phyloP scores from a whole-genome alignment of 2,888 invertebrate genomes.

The Xestobium rufovillosum region DNA sequence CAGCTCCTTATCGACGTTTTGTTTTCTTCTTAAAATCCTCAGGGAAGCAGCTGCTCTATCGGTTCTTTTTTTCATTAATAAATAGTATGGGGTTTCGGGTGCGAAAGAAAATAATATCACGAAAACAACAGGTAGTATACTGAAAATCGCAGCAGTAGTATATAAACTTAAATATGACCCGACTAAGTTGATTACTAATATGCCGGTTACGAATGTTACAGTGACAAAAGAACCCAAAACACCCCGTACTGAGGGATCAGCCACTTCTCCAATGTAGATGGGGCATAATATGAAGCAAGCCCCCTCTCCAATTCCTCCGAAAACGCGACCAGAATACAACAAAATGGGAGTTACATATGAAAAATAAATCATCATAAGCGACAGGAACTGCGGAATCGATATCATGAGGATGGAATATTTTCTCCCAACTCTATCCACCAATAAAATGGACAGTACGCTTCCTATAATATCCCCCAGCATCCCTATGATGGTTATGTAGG shows the following conservation, averaged over 20 bases:
- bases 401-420: constrained; percentile 24
- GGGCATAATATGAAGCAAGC: constrained; percentile 26
- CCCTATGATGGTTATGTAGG: constrained; percentile 26
- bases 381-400: constrained; percentile 23
- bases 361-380: constrained; percentile 21
- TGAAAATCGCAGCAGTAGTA: constrained; percentile 16
- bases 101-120: constrained; percentile 19
- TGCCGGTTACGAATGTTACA: constrained; percentile 17
- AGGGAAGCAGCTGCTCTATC: constrained; percentile 29
- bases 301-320: constrained; percentile 30
- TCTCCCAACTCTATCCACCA: constrained; percentile 26
- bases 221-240: constrained; percentile 21
- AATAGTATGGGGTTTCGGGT: constrained; percentile 37
- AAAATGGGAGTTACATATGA: too few species aligned
- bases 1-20: constrained; percentile 31
- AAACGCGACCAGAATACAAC: constrained; percentile 23
- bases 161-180: constrained; percentile 12
- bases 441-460: constrained; percentile 19
- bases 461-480: constrained; percentile 26
- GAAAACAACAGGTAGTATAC: constrained; percentile 17
- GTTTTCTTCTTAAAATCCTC: constrained; percentile 26
- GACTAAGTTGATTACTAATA: constrained; percentile 10
- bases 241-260: constrained; percentile 27
- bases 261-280: constrained; percentile 30
- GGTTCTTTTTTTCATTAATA: constrained; percentile 28